Conservation (phyloP, 1,140 invertebrate genomes). For the Drosophila carrolli region DNA sequence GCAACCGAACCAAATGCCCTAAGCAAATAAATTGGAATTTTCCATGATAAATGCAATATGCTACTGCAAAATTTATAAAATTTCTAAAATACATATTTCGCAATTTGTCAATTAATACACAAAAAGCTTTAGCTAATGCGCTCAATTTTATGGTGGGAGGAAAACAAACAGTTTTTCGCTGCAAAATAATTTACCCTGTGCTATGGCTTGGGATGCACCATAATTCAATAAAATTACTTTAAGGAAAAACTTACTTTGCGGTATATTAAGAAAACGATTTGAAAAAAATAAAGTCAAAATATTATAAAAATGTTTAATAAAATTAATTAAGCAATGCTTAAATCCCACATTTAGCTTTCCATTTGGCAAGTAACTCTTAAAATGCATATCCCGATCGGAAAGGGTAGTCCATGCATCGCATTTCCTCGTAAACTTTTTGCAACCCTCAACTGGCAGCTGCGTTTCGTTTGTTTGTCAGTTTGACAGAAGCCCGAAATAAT, state of each 20-base stretch:
- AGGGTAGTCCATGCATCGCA: not conserved
- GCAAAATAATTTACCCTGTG: constrained; percentile 4
- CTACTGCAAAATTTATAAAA: constrained; percentile 19
- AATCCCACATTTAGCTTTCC: too few relatives aligned
- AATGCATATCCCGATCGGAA: not conserved
- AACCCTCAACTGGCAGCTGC: constrained; percentile 8
- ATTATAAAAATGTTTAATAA: too few relatives aligned
- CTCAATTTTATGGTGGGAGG: constrained; percentile 18
- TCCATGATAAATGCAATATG: constrained; percentile 32
- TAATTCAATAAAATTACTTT: not conserved
- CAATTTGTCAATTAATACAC: constrained; percentile 52
- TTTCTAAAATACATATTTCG: constrained; percentile 33
- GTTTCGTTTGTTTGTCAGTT: constrained; percentile 19
- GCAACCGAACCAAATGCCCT: constrained; percentile 34
- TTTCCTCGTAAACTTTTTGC: not conserved
- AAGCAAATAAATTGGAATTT: constrained; percentile 47
- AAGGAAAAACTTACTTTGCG: too few relatives aligned
- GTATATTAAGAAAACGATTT: too few relatives aligned
- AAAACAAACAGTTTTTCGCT: constrained; percentile 8
- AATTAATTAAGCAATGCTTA: too few relatives aligned
- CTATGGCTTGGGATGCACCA: too few relatives aligned
- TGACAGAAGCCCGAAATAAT: constrained; percentile 4
- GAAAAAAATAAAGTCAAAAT: too few relatives aligned
- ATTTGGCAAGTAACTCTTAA: not conserved
- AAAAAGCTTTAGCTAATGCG: constrained; percentile 29